These are phyloP conservation scores for Pyrrhosoma nymphula DNA, from an alignment of 2,888 invertebrate species.

Conservation along the genomic window DNA sequence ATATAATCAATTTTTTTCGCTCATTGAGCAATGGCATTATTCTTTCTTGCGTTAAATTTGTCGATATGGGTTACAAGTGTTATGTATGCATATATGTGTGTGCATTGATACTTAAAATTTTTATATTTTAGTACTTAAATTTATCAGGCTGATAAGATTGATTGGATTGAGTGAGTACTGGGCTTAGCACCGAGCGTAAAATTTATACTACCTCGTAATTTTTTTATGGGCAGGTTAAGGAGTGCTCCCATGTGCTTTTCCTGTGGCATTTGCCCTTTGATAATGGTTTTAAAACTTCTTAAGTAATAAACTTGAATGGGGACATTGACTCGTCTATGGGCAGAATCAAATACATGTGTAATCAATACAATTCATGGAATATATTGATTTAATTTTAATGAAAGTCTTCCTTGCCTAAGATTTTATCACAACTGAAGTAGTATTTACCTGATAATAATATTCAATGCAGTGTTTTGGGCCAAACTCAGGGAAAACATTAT, in stretches of 20 bases:
- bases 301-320: neutral
- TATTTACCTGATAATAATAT: too few species aligned
- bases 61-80: neutral
- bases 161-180: neutral
- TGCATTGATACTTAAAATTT: neutral
- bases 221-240: neutral
- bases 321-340: neutral
- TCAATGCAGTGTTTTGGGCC: too few species aligned
- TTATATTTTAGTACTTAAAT: neutral
- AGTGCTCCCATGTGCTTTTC: neutral
- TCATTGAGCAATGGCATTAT: neutral
- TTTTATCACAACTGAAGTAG: too few species aligned
- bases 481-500: too few species aligned
- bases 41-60: neutral
- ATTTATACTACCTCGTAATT: neutral
- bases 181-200: neutral
- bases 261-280: neutral
- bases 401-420: too few species aligned
- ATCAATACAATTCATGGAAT: neutral
- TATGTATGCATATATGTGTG: neutral
- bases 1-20: neutral
- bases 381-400: neutral
- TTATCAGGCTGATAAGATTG: neutral
- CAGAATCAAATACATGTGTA: too few species aligned
- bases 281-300: neutral